Conservation (phyloP, 2,113 vertebrate genomes). For the Corythoichthys intestinalis region DNA sequence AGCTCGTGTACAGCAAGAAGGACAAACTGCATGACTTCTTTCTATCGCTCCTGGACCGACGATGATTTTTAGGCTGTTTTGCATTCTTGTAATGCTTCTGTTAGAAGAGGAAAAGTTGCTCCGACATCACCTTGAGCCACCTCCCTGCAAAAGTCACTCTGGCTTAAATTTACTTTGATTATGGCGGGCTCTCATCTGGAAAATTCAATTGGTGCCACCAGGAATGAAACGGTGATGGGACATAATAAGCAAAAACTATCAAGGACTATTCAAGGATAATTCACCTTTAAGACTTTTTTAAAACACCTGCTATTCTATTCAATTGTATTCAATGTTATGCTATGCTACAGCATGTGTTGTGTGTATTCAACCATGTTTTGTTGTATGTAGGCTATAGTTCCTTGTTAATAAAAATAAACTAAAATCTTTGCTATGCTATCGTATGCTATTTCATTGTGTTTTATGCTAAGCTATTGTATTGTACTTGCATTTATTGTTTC, state of each 20-base stretch:
- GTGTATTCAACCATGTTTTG: too few relatives aligned
- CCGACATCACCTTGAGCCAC: neutral
- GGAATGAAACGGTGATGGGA: conserved; percentile 10
- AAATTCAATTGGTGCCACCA: conserved; percentile 3
- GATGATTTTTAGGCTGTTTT: neutral
- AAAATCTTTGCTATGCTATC: too few relatives aligned
- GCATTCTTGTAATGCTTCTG: too few relatives aligned
- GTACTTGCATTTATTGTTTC: too few relatives aligned
- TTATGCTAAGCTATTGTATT: too few relatives aligned
- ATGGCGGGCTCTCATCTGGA: conserved; percentile 3
- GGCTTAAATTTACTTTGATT: conserved; percentile 8
- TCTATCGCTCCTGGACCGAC: neutral
- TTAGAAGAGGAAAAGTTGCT: neutral
- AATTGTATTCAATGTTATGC: too few relatives aligned
- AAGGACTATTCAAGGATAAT: conserved; percentile 3
- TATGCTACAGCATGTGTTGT: too few relatives aligned
- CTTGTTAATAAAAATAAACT: too few relatives aligned
- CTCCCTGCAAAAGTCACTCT: neutral
- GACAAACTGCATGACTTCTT: neutral
- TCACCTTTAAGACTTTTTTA: conserved; percentile 1
- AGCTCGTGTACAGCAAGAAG: neutral
- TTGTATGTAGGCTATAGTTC: too few relatives aligned
- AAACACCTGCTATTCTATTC: neutral
- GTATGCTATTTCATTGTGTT: too few relatives aligned
- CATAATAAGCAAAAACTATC: conserved; percentile 3